Base-by-base conservation (phyloP, 2,888 invertebrate genomes). In the Lordiphosa andalusiaca region DNA sequence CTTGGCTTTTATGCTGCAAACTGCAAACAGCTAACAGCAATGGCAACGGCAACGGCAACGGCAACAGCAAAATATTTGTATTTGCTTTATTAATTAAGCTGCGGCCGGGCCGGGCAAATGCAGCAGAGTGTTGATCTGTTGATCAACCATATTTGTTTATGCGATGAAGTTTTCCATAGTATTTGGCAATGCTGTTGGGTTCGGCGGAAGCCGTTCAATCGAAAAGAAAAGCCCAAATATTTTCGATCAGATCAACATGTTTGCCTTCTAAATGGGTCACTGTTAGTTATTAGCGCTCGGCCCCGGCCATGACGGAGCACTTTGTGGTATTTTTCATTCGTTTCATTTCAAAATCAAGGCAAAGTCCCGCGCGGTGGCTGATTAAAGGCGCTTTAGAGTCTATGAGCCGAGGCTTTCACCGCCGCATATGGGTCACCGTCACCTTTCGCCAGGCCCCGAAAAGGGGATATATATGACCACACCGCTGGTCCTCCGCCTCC, bases 1-100 rank as follows among this genome's bases (percentile, higher is more conserved):
- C 38, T 19, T 37, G 48, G 49, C 47, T 53, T 73, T 70, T 64
- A 81, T 74, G 77, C 77, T 56, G n/a, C n/a, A 61, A 39, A 46
- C 40, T 35, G 74, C 84, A 76, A 68, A 67, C 61, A 69, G 54
- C n/a, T n/a, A n/a, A n/a, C n/a, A n/a, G n/a, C n/a, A n/a, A n/a
- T n/a, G n/a, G n/a, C 56, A 65, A 71, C 75, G 71, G 82, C 73
- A 68, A 67, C 59, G 63, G 54, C 56, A 65, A 71, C 78, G 67
- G 82, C 73, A 68, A 67, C 59, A 65, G 54, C 56, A 65, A 71
- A 82, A 85, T 83, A 83, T 83, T 83, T 83, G 81, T 83, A 80
- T 83, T 83, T 83, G 74, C 48, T 68, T 83, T 85, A 85, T 80
- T 86, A 83, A 83, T 86, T 83, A 80, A 81, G 70, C 69, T 53